These are phyloP conservation scores for Cettia cetti DNA, from an alignment of 2,113 vertebrate genomes.

Conservation along the genomic window DNA sequence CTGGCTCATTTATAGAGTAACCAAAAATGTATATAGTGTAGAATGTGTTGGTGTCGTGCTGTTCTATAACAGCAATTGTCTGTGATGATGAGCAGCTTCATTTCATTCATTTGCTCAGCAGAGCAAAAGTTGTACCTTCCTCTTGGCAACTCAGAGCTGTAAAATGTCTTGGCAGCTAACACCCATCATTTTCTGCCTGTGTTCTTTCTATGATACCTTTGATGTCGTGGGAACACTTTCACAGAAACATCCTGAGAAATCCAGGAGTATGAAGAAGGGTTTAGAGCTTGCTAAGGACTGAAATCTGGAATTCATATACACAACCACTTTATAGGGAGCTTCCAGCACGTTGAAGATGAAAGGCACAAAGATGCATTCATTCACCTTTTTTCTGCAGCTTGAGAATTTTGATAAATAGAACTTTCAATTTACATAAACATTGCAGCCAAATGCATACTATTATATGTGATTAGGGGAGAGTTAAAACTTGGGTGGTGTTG, in stretches of 20 bases:
- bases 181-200: conserved; percentile 36
- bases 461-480: not conserved
- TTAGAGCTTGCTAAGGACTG: not conserved
- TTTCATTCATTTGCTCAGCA: not conserved
- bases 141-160: not conserved
- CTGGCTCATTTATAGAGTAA: not conserved
- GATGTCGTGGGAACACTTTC: conserved; percentile 35
- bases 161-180: conserved; percentile 34
- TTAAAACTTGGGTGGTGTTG: not conserved
- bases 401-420: not conserved
- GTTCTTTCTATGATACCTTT: conserved; percentile 34
- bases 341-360: not conserved
- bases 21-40: not conserved
- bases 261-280: not conserved
- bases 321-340: not conserved
- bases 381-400: not conserved
- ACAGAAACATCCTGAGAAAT: not conserved
- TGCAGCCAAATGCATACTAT: not conserved
- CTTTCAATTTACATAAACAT: not conserved
- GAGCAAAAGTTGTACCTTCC: not conserved
- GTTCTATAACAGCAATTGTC: not conserved
- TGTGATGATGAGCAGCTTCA: not conserved
- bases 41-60: not conserved
- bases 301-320: conserved; percentile 5
- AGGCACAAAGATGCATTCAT: not conserved